Evolutionary conservation across 2,797 vertebrate species (phyloP).

Genomic region (Sebastes diaconus): DNA sequence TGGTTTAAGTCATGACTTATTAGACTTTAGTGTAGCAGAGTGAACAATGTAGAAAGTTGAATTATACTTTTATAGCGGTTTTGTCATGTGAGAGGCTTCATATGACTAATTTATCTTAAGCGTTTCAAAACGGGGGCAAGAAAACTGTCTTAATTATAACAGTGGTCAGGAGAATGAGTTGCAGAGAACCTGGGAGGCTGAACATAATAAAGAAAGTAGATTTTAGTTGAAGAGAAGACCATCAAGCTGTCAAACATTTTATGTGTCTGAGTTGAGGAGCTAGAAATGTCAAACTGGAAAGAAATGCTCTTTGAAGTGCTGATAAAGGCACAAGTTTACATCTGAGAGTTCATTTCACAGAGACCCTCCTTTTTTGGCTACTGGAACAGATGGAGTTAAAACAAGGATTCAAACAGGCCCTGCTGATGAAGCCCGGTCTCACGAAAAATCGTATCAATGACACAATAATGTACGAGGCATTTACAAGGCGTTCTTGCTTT

Average conservation of each 20-base stretch:
- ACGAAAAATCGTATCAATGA: no score
- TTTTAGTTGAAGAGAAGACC: neutral
- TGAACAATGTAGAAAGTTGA: constrained; percentile 34
- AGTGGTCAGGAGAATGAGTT: neutral
- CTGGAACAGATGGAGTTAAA: neutral
- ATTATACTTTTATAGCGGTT: constrained; percentile 28
- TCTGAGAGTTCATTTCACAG: neutral
- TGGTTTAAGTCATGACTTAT: constrained; percentile 38
- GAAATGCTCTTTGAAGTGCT: neutral
- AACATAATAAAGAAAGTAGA: neutral
- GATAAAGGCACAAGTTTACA: neutral
- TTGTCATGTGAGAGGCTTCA: constrained; percentile 11
- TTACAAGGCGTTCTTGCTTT: neutral
- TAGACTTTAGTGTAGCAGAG: constrained; percentile 32
- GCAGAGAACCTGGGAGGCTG: neutral
- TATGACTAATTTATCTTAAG: constrained; percentile 13
- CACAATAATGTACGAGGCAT: neutral
- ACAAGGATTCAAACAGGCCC: neutral
- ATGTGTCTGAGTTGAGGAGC: neutral
- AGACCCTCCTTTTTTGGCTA: neutral
- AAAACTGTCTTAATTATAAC: neutral
- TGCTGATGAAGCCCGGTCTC: neutral
- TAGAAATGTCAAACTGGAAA: neutral
- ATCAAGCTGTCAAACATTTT: neutral
- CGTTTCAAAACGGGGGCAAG: neutral